These are phyloP conservation scores for Onychomys arenicola DNA, from an alignment of 2,797 vertebrate genomes.

Conservation along the genomic window DNA sequence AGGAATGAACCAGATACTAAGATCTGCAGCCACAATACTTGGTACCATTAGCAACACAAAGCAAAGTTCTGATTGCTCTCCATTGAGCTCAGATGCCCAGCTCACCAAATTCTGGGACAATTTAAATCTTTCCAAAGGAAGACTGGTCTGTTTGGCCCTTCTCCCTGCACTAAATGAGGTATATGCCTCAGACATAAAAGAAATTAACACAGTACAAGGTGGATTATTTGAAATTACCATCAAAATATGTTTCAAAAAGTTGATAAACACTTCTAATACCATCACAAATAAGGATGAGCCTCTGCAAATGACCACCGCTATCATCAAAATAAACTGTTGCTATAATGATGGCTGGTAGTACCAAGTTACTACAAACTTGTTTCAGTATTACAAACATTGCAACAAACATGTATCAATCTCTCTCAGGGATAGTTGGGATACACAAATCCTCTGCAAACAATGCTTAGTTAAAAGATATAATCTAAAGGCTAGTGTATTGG, in stretches of 20 bases:
- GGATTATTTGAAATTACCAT: not conserved
- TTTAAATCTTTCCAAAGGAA: constrained; percentile 26
- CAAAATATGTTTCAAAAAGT: constrained; percentile 22
- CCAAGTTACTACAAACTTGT: not conserved
- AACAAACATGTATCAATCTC: not conserved
- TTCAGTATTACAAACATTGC: not conserved
- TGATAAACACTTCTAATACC: not conserved
- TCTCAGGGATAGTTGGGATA: not conserved
- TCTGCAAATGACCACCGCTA: not conserved
- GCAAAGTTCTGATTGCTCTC: not conserved
- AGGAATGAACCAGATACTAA: not conserved
- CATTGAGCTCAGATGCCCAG: not conserved
- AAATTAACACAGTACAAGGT: not conserved
- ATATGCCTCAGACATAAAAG: not conserved
- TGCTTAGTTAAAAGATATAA: not conserved
- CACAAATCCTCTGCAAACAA: not conserved
- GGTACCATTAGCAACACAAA: constrained; percentile 13
- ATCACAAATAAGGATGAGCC: not conserved
- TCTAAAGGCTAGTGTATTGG: not conserved
- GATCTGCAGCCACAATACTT: not conserved
- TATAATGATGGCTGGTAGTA: not conserved
- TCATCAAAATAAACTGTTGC: not conserved
- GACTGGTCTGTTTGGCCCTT: not conserved
- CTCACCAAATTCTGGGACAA: constrained; percentile 11
- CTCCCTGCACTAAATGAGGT: not conserved